phyloP scores from a whole-genome alignment of 2,797 vertebrate genomes.

The Sebastes hubbsi region DNA sequence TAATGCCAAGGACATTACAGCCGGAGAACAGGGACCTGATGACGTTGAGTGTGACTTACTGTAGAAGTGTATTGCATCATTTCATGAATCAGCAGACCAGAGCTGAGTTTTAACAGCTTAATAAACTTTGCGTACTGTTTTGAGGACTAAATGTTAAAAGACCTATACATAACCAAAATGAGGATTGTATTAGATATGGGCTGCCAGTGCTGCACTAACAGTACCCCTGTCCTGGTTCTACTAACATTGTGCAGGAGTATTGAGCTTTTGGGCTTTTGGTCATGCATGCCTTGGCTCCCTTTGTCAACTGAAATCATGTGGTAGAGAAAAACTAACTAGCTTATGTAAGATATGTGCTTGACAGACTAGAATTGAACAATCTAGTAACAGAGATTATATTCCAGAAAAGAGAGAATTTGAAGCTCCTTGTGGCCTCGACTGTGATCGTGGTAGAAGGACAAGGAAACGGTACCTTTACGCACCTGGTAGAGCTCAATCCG shows the following conservation, averaged over 20 bases:
- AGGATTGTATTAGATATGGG: conserved; percentile 2
- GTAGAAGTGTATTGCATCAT: background rate
- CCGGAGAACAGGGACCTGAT: background rate
- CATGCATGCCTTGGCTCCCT: conserved; percentile 17
- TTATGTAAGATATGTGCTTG: conserved; percentile 20
- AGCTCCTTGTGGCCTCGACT: conserved; percentile 4
- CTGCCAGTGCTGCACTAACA: conserved; percentile 23
- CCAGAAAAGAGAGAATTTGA: background rate
- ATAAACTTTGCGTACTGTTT: conserved; percentile 18
- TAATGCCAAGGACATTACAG: background rate
- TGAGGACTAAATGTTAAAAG: conserved; percentile 14
- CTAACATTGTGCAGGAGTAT: conserved; percentile 48
- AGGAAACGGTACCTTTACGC: conserved; percentile 76
- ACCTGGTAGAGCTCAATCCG: conserved; percentile 96
- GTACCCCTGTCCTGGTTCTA: conserved; percentile 21
- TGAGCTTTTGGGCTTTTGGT: conserved; percentile 34
- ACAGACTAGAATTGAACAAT: background rate
- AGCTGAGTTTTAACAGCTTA: conserved; percentile 5
- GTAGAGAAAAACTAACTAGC: conserved; percentile 26
- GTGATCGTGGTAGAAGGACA: conserved; percentile 49
- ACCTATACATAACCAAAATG: conserved; percentile 30
- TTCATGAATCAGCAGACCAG: conserved; percentile 4
- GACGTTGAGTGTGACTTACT: background rate
- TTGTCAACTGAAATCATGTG: conserved; percentile 33
- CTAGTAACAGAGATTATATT: background rate